Base-by-base conservation (phyloP, 2,888 invertebrate species). In the Hemaris fuciformis region DNA sequence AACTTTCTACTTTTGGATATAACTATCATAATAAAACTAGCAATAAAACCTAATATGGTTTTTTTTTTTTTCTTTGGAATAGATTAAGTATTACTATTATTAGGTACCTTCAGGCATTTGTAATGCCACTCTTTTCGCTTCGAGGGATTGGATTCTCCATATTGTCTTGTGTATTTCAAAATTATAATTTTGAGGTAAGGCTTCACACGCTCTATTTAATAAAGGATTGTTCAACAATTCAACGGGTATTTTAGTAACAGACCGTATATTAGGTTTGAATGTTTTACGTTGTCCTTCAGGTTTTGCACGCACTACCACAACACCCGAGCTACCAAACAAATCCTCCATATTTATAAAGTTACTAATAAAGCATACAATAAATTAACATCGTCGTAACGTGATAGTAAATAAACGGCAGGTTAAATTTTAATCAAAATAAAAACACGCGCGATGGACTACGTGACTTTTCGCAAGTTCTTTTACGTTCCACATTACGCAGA, bases 151-250 rank as follows among this genome's bases (percentile, higher is more conserved):
- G 76, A 99, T 98, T 80, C 98, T 95, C 99, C 99, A 99, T 84
- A 99, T 96, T 0, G 99, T 99, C 87, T 99, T 99, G 64, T 97
- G 97, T 70, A 99, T 95, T 94, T 99, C 99, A 86, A 99, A 99
- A 84, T 98, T 99, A 81, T 99, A 99, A 91, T 99, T 99, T 34
- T 94, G 87, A 1, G 99, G 99, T 59, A 99, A 93, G 42, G 93
- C 91, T 75, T 94, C 93, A 64, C 96, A 95, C 0, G 96, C 96
- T 78, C 94, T 91, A 77, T 96, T 95, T 25, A 98, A 83, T 68
- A 95, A 79, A 15, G 95, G 94, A 88, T 98, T 95, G 73, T 97
- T 94, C 22, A 96, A 84, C 57, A 98, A 93, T 72, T 96, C 95
- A 67, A 95, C 95, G 0, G 98, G 98, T 71, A 98, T 96, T 88